Base-by-base conservation (phyloP, 2,888 invertebrate species). In the Troglohyphantes excavatus region DNA sequence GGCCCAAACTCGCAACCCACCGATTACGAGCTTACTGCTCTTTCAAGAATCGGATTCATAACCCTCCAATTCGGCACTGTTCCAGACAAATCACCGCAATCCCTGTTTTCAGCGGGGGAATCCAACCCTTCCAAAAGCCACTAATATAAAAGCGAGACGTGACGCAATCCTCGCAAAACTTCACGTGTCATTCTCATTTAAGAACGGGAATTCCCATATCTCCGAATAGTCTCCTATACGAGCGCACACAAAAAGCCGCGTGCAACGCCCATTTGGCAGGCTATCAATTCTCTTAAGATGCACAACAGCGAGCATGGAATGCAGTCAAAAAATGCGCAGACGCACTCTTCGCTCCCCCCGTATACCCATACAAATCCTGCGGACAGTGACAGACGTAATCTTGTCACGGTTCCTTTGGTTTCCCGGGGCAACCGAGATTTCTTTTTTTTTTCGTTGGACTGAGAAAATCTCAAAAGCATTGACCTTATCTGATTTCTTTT, bases 251-350 rank as follows among this genome's bases (percentile, higher is more conserved):
- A n/a, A 53, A 53, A 53, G 13, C 9, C 17, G 5, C 53, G 53
- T n/a, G n/a, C n/a, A 61, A 46, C 79, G 79, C 87, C 87, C 79
- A 73, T 73, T 87, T 87, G 87, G 87, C 87, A 87, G 65, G 6
- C 39, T 87, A 65, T 79, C 87, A 87, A 87, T 79, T 79, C 72
- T 73, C 26, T 75, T 27, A 75, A 75, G 43, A 78, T 65, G 65
- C 78, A 65, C 63, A 43, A 43, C 39, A 26, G 26, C 63, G 17
- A 39, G n/a, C 5, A 33, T 65, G 65, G 78, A 78, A 78, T 68
- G 78, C 78, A 65, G 78, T 78, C 27, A 29, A 65, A 78, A 63
- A 76, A 21, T 63, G 76, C 73, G 46, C 43, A 73, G 65, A 23
- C 27, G 26, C 19, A 39, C 5, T 27, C 33, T 19, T 21, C 11